Conservation (phyloP, 2,888 invertebrate genomes). For the Ecdyonurus torrentis region DNA sequence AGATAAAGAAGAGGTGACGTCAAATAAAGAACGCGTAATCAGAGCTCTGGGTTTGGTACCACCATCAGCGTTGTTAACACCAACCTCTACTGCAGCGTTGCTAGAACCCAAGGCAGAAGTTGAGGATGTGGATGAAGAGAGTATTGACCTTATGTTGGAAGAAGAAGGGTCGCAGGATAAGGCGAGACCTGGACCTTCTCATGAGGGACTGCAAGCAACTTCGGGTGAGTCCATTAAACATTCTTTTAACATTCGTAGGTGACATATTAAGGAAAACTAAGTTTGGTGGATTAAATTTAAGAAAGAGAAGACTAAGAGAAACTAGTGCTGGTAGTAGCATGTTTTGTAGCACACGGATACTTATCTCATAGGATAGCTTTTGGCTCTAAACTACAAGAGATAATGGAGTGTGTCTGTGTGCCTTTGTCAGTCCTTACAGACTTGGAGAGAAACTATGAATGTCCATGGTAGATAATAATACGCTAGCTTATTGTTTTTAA, state of each 20-base stretch:
- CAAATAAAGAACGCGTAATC: neutral
- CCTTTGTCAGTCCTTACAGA: no score
- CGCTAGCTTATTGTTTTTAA: no score
- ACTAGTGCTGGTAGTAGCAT: no score
- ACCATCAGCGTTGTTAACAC: slow-evolving; percentile 26
- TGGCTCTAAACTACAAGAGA: no score
- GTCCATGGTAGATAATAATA: no score
- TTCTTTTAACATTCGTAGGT: neutral
- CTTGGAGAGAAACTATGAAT: no score
- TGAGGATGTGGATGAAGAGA: slow-evolving; percentile 47
- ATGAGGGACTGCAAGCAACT: slow-evolving; percentile 19
- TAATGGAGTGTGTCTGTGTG: no score
- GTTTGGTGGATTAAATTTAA: no score
- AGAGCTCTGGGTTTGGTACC: slow-evolving; percentile 6
- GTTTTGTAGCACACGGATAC: no score
- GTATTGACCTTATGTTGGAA: slow-evolving; percentile 64
- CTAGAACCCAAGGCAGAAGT: slow-evolving; percentile 53
- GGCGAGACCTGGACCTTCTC: slow-evolving; percentile 44
- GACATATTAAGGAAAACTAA: no score
- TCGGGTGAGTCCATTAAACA: slow-evolving; percentile 29
- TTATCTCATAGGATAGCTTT: no score
- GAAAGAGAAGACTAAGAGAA: no score
- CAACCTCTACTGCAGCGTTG: slow-evolving; percentile 42
- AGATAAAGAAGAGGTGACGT: slow-evolving; percentile 21
- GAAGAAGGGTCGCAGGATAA: slow-evolving; percentile 48